phyloP scores from a whole-genome alignment of 2,888 invertebrate genomes.

The Tipula unca region DNA sequence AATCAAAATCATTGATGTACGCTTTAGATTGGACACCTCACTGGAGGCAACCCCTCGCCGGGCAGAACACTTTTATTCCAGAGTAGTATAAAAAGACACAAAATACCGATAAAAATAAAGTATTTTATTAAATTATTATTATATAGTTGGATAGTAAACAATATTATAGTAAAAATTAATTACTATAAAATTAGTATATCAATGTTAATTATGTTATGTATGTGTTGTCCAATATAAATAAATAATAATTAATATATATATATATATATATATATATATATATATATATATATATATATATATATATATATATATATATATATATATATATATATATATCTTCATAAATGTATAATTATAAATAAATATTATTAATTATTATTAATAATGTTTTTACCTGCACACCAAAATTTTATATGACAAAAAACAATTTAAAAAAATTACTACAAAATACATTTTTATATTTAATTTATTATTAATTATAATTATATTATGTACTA shows the following conservation, averaged over 20 bases:
- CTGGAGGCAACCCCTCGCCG: not conserved
- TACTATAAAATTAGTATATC: not conserved
- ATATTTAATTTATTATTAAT: constrained; percentile 2
- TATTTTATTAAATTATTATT: not conserved
- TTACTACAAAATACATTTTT: not conserved
- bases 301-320: not conserved
- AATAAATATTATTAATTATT: not conserved
- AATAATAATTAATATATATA: not conserved
- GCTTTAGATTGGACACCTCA: not conserved
- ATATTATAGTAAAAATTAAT: not conserved
- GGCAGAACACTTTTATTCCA: not conserved
- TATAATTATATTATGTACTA: not conserved
- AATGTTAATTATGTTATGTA: not conserved
- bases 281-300: not conserved
- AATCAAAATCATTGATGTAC: not conserved
- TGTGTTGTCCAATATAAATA: not conserved
- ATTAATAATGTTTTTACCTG: constrained; percentile 1
- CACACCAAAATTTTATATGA: constrained; percentile 14
- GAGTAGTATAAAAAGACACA: not conserved
- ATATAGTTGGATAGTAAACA: not conserved
- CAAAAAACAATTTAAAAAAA: not conserved
- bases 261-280: not conserved
- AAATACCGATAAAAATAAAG: not conserved
- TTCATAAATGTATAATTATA: not conserved
- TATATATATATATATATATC: not conserved